Evolutionary conservation across 2,797 vertebrate species (phyloP).

Genomic region (Macropodus opercularis): DNA sequence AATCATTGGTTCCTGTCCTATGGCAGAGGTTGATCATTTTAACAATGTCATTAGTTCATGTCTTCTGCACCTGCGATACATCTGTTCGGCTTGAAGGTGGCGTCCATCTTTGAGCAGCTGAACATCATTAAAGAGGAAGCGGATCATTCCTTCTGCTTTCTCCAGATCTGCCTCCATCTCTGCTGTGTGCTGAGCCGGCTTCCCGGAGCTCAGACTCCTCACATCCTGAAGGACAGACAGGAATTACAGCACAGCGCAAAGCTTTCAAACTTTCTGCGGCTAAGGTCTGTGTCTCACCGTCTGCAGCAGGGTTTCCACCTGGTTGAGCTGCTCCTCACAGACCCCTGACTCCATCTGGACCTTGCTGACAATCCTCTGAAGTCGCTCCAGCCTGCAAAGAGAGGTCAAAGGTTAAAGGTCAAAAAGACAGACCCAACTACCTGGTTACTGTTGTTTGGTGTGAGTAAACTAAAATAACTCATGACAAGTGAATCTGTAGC

Average conservation of each 20-base stretch:
- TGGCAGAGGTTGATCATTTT: neutral
- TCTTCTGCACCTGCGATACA: constrained; percentile 87
- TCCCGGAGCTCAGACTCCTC: constrained; percentile 83
- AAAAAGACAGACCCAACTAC: constrained; percentile 3
- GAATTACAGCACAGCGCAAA: neutral
- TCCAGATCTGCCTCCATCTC: constrained; percentile 90
- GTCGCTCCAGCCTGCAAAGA: constrained; percentile 87
- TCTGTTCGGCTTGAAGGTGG: constrained; percentile 93
- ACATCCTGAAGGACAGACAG: constrained; percentile 79
- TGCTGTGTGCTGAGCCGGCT: constrained; percentile 77
- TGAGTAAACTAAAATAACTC: neutral
- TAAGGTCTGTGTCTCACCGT: constrained; percentile 78
- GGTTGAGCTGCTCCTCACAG: constrained; percentile 96
- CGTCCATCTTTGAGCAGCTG: constrained; percentile 92
- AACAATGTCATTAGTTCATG: neutral
- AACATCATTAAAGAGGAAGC: constrained; percentile 89
- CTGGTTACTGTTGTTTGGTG: neutral
- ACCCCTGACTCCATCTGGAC: constrained; percentile 95
- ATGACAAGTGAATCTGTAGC: neutral
- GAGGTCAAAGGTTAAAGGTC: constrained; percentile 44
- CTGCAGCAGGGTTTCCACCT: constrained; percentile 90
- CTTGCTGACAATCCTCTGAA: constrained; percentile 93
- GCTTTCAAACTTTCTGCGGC: accelerated
- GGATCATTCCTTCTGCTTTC: constrained; percentile 89
- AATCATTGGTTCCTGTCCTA: neutral